phyloP scores from a whole-genome alignment of 2,113 vertebrate genomes.

The Salvator merianae region DNA sequence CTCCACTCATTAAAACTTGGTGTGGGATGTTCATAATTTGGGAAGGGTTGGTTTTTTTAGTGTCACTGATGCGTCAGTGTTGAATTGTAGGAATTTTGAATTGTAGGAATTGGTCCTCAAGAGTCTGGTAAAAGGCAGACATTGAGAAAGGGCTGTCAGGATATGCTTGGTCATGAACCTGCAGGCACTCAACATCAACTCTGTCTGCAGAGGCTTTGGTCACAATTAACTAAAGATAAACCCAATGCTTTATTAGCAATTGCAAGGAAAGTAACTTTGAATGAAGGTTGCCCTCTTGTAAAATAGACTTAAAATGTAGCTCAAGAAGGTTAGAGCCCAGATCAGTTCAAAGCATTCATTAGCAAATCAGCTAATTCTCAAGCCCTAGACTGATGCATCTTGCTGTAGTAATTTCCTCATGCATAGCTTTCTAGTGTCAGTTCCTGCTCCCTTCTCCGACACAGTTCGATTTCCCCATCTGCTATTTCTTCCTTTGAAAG shows the following conservation, averaged over 20 bases:
- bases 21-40: neutral
- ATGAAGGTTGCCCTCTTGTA: neutral
- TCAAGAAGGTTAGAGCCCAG: neutral
- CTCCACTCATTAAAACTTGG: neutral
- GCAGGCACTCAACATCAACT: neutral
- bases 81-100: no score
- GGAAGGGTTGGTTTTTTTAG: neutral
- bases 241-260: neutral
- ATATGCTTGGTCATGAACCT: neutral
- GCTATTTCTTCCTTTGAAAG: neutral
- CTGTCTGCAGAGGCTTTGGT: neutral
- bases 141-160: neutral
- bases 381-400: neutral
- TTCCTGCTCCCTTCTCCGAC: neutral
- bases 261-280: neutral
- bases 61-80: neutral
- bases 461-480: slow-evolving; percentile 18
- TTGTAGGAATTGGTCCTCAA: neutral
- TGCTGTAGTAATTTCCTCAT: neutral
- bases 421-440: neutral
- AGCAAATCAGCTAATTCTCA: neutral
- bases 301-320: neutral
- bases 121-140: neutral
- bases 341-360: neutral
- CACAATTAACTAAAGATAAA: neutral